Evolutionary conservation across 2,113 vertebrate genomes (phyloP), one percentile per base, ranked within the genome.

Genomic region (Oreochromis aureus): DNA sequence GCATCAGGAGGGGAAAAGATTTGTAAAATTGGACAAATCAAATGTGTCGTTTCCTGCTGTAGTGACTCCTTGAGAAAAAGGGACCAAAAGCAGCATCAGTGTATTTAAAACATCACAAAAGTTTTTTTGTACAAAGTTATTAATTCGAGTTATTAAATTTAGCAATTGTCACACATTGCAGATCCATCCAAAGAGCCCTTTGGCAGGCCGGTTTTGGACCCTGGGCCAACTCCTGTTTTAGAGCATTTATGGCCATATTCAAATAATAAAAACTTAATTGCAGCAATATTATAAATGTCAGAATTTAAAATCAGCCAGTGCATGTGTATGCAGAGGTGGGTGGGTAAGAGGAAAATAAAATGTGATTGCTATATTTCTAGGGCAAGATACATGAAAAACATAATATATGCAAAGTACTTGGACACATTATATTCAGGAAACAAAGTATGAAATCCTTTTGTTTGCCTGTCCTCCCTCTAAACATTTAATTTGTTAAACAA

Each of bases 401-500:
- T 2, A 1, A 76, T 48, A 30, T 48, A 63, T 4, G 11, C 44
- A 34, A 51, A 63, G 12, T 48, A 15, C 0, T 10, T 61, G 81
- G 46, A 19, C 12, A 51, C 18, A 9, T 27, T 30, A 18, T 46
- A 19, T 27, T 44, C 11, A 1, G n/a, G 12, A 79, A 36, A 55
- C 51, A n/a, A 80, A 48, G 39, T 66, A 36, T 39, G 32, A 66
- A 53, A 82, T 34, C 10, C 6, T 27, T 80, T 36, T 32, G 27
- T 79, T 82, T 86, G 1, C 66, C 2, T 12, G 22, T 73, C 32
- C 63, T 27, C 1, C 22, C 56, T 27, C 7, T 44, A 30, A 58
- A 48, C 61, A 16, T 55, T 32, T 79, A 55, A 86, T 30, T 30
- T 88, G 56, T 51, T 86, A 27, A 82, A 76, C 3, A 56, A 30